phyloP scores from a whole-genome alignment of 2,113 vertebrate species.

The Erpornis zantholeuca region DNA sequence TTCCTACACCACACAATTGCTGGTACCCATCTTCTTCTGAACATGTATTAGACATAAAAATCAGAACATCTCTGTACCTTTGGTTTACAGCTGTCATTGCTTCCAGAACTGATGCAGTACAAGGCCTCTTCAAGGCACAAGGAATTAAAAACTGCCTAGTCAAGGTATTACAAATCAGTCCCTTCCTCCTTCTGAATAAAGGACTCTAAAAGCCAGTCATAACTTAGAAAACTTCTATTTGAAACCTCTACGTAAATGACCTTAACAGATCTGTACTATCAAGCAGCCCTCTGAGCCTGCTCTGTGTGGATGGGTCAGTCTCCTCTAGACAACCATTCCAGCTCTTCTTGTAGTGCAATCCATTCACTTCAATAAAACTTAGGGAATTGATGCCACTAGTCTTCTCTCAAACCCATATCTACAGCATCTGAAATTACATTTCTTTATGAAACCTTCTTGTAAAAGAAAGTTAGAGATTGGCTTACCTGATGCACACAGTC shows the following conservation, averaged over 20 bases:
- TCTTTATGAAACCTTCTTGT: not conserved
- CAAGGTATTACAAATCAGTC: not conserved
- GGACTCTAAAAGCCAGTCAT: not conserved
- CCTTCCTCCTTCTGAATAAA: not conserved
- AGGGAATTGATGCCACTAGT: not conserved
- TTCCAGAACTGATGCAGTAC: not conserved
- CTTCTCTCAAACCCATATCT: not conserved
- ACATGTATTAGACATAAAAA: not conserved
- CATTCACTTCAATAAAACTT: not conserved
- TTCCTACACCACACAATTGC: not conserved
- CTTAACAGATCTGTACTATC: not conserved
- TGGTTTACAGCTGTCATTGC: not conserved
- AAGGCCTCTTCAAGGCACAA: not conserved
- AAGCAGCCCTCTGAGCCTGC: not conserved
- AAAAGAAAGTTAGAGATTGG: not conserved
- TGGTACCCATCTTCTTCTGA: not conserved
- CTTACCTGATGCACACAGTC: constrained; percentile 97
- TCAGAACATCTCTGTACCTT: not conserved
- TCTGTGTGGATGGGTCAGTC: not conserved
- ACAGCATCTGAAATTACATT: not conserved
- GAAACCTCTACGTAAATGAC: not conserved
- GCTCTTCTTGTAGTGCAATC: not conserved
- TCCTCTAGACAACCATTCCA: not conserved
- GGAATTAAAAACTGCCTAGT: not conserved
- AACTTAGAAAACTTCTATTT: not conserved